Base-by-base conservation (phyloP, 2,113 vertebrate genomes). In the Peucedramus taeniatus region DNA sequence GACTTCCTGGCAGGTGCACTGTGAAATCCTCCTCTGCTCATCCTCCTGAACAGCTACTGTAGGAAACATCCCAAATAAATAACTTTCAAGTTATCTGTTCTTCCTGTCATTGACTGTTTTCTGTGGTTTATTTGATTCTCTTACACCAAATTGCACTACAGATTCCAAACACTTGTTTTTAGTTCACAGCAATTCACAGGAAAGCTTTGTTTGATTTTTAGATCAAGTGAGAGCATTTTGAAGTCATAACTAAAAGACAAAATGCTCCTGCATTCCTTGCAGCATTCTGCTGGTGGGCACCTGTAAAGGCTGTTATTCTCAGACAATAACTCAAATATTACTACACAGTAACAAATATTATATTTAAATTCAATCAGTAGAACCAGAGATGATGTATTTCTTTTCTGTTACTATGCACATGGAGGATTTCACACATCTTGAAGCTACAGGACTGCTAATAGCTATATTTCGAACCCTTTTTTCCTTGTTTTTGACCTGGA, bases 1-100 rank as follows among this genome's bases (percentile, higher is more conserved):
- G 84, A 35, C 85, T 96, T 97, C 96, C 89, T 97, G 91, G 79
- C 95, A 96, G 89, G 81, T 65, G 59, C 51, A 60, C 77, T 51
- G 19, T 51, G 56, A 92, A 91, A 59, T 44, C 88, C 65, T 45
- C 83, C 87, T 94, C 77, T 50, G 61, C 94, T 91, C 86, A 15
- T 75, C 93, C 65, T 5, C 53, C 30, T 47, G 56, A 88, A 68
- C 66, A 56, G 57, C 45, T 87, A 56, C 83, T 78, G 79, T 11
- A 81, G 87, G 69, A 96, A 97, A 93, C 30, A 76, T 35, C 72
- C 74, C 61, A 87, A 88, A 76, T 26, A 72, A 9, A 68, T 26
- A 51, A 71, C 61, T 64, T 47, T 45, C 40, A 22, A 8, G 20
- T 57, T 64, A 17, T 17, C 53, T 87, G 26, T 35, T 83, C 79